Evolutionary conservation across 2,797 vertebrate genomes (phyloP).

Genomic region (Bothrops alternatus): DNA sequence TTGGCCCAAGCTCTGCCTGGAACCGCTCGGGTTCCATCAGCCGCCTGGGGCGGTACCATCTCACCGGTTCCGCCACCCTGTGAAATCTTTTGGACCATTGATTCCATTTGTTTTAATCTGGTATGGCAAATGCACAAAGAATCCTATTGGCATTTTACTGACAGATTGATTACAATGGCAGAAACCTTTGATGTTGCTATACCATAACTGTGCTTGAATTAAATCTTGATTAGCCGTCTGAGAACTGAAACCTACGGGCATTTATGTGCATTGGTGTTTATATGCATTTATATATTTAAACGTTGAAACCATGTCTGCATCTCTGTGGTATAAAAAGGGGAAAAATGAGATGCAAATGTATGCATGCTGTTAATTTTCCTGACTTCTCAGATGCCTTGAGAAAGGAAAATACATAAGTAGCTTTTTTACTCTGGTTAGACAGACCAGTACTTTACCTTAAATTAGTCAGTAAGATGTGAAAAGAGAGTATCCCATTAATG

Average conservation of each 20-base stretch:
- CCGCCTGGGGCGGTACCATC: too few species aligned
- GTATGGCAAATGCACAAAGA: background rate
- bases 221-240: background rate
- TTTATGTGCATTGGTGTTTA: background rate
- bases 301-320: background rate
- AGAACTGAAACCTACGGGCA: background rate
- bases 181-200: background rate
- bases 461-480: background rate
- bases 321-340: background rate
- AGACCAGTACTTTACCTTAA: background rate
- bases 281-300: background rate
- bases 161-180: background rate
- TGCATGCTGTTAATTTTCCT: background rate
- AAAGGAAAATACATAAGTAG: background rate
- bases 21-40: too few species aligned
- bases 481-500: background rate
- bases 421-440: background rate
- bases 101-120: background rate
- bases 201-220: background rate
- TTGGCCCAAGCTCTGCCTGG: too few species aligned
- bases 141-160: background rate
- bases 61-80: too few species aligned
- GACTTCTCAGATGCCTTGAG: background rate
- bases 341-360: background rate
- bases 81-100: background rate